A percentile compares a stretch with the other conserved stretches of the same genome.
Evolutionary conservation across 30 jellyfish, hydroid and myxozoan genomes (phyloP).

Genomic region (Catostylus mosaicus): DNA sequence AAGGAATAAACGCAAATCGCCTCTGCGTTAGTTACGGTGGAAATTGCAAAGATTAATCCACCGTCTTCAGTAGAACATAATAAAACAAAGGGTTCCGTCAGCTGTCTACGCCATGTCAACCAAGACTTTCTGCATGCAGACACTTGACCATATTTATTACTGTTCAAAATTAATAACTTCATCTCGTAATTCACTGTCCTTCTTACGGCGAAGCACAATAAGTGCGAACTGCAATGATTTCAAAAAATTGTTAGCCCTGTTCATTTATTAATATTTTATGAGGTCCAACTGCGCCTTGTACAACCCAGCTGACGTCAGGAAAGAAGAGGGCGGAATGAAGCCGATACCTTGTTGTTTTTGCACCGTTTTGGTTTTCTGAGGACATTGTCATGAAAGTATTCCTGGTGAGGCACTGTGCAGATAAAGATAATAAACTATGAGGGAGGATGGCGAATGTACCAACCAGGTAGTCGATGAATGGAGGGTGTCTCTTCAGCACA

Average conservation of each 20-base stretch:
- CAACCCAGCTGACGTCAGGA: conserved; percentile 56
- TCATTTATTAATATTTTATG: conserved; percentile 43
- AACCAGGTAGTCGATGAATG: not conserved
- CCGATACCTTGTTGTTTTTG: conserved; percentile 7
- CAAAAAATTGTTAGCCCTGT: conserved; percentile 25
- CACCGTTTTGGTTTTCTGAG: conserved; percentile 22
- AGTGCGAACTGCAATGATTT: conserved; percentile 24
- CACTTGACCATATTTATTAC: conserved; percentile 28
- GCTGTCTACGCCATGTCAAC: conserved; percentile 45
- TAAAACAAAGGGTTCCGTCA: conserved; percentile 47
- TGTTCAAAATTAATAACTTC: conserved; percentile 36
- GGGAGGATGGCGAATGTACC: not conserved
- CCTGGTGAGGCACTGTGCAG: conserved; percentile 1
- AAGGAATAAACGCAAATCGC: conserved; percentile 15
- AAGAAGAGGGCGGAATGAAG: conserved; percentile 44
- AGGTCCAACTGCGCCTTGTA: conserved; percentile 24
- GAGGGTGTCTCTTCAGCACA: no score
- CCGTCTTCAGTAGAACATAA: conserved; percentile 5
- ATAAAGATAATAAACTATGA: not conserved
- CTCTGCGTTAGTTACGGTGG: conserved; percentile 44
- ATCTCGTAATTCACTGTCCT: not conserved
- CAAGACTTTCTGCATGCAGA: conserved; percentile 10
- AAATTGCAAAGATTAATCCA: conserved; percentile 16
- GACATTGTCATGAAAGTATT: not conserved
- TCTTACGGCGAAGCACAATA: conserved; percentile 32